phyloP scores from a whole-genome alignment of 1,140 invertebrate genomes.

The Neodiprion pinetum region DNA sequence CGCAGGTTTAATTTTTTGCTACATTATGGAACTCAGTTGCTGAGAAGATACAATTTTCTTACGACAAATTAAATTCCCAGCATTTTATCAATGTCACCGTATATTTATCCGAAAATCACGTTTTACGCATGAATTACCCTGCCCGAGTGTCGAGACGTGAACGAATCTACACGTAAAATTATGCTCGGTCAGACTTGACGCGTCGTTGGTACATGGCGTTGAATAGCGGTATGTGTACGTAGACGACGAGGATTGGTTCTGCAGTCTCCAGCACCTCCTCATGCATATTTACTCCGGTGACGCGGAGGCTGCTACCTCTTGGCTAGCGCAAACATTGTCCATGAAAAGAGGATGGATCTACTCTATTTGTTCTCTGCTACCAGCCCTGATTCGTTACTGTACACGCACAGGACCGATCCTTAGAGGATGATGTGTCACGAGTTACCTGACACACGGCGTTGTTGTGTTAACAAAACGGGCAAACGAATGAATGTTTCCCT shows the following conservation, averaged over 20 bases:
- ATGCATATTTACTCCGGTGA: slow-evolving; percentile 1
- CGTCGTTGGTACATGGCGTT: neutral
- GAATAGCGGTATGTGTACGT: neutral
- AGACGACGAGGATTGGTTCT: neutral
- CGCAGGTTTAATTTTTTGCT: too few species aligned
- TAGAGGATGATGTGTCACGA: neutral
- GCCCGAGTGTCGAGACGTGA: neutral
- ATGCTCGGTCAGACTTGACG: neutral
- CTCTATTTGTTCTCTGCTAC: neutral
- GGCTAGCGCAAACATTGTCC: neutral
- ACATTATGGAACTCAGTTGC: too few species aligned
- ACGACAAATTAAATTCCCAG: too few species aligned
- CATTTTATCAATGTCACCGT: too few species aligned
- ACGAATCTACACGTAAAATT: neutral
- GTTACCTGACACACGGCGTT: neutral
- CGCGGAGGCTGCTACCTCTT: neutral
- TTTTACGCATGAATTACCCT: neutral
- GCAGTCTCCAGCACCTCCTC: neutral
- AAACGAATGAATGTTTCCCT: too few species aligned
- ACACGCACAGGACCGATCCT: neutral
- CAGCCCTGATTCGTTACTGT: neutral
- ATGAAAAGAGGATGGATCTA: neutral
- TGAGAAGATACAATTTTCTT: too few species aligned
- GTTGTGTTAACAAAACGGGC: too few species aligned
- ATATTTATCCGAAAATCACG: too few species aligned